These are phyloP conservation scores for Oligia strigilis DNA, from an alignment of 2,888 invertebrate species.

Conservation along the genomic window DNA sequence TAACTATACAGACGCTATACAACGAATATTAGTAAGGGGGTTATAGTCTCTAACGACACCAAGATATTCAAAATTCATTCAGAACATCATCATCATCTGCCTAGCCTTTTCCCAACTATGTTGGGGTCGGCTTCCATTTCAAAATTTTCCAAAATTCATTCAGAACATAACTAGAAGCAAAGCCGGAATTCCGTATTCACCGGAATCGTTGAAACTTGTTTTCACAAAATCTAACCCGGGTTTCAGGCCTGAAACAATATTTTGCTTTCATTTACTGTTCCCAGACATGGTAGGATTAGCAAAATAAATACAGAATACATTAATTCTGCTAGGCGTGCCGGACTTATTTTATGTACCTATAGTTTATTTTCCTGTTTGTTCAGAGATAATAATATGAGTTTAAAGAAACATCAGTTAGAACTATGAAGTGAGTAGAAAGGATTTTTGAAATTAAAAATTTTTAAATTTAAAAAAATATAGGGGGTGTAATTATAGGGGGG, in stretches of 20 bases:
- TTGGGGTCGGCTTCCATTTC: too few species aligned
- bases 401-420: not conserved
- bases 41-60: not conserved
- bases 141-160: not conserved
- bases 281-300: slow-evolving; percentile 65
- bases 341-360: slow-evolving; percentile 31
- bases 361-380: slow-evolving; percentile 36
- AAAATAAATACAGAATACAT: slow-evolving; percentile 66
- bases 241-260: slow-evolving; percentile 70
- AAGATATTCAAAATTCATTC: slow-evolving; percentile 13
- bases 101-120: too few species aligned
- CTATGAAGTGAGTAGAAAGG: not conserved
- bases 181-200: slow-evolving; percentile 17
- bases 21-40: too few species aligned
- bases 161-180: slow-evolving; percentile 1
- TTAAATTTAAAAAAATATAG: too few species aligned
- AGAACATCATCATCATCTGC: not conserved
- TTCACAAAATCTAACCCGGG: slow-evolving; percentile 59
- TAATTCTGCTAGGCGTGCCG: slow-evolving; percentile 34
- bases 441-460: too few species aligned
- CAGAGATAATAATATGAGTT: not conserved
- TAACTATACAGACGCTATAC: too few species aligned
- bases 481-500: too few species aligned
- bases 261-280: slow-evolving; percentile 72
- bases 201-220: slow-evolving; percentile 60